Base-by-base conservation (phyloP, 2,797 vertebrate species). In the Avahi laniger region DNA sequence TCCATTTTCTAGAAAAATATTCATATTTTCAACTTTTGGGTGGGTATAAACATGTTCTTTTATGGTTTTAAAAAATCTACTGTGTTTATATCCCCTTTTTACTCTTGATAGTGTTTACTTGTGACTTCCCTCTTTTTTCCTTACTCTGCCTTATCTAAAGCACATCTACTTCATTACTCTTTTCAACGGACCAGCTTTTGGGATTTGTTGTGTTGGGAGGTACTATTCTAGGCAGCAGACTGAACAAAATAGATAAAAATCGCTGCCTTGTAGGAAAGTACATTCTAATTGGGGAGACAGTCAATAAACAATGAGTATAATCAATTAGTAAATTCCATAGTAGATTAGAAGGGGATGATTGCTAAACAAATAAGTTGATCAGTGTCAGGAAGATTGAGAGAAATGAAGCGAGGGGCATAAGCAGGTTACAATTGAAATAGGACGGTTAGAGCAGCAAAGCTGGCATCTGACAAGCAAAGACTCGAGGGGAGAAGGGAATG, bases 101-200 rank as follows among this genome's bases (percentile, higher is more conserved):
- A 73, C 78, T 92, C 54, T 54, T 80, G 79, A 24, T 82, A 65
- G 57, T 94, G 75, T 93, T 96, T 94, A 85, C n/a, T 78, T 79
- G 28, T 85, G 73, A 79, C 9, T 69, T 93, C 65, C 70, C 18
- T 78, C 41, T 67, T 88, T 85, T 83, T 89, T 84, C 90, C 48
- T 92, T 90, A 69, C 7, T 48, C 3, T 33, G 4, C 63, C 18
- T 95, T 97, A 89, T 93, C 91, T 89, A 52, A 93, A 89, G 67
- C 76, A 75, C 79, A 91, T 83, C 73, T 75, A 41, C 50, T 70
- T 97, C 88, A 83, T 83, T 93, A 69, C 94, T 88, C 24, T 91
- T 93, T 95, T 72, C 11, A 28, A 81, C 79, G 61, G 91, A 69
- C 10, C 5, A 61, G 43, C n/a, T 94, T 89, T 70, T 73, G 48